A percentile compares a stretch with the other conserved stretches of the same genome.
These are phyloP conservation scores for Bettongia penicillata DNA, from an alignment of 2,113 vertebrate genomes.

Conservation along the genomic window DNA sequence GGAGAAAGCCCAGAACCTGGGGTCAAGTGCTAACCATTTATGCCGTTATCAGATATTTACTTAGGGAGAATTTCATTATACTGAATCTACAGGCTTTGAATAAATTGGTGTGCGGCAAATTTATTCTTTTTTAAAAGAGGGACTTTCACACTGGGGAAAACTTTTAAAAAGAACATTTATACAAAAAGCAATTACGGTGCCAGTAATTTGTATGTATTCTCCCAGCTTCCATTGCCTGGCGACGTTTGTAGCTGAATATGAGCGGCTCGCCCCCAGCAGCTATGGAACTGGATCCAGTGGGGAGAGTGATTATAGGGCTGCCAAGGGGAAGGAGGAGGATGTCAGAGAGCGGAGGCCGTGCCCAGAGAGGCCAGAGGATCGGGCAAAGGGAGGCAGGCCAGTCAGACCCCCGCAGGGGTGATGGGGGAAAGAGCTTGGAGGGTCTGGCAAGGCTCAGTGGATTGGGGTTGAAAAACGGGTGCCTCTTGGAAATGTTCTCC, in stretches of 20 bases:
- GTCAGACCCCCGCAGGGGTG: not conserved
- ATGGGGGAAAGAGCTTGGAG: not conserved
- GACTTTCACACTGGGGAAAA: conserved; percentile 81
- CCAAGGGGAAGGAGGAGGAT: conserved; percentile 5
- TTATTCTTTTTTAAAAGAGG: conserved; percentile 82
- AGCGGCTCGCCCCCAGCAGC: conserved; percentile 77
- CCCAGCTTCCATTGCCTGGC: conserved; percentile 61
- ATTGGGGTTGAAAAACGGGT: conserved; percentile 36
- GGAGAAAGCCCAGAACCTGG: conserved; percentile 77
- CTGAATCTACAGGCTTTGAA: conserved; percentile 82
- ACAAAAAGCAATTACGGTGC: conserved; percentile 87
- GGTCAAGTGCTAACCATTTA: conserved; percentile 82
- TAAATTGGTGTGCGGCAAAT: conserved; percentile 84
- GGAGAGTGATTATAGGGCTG: not conserved
- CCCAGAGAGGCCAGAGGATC: not conserved
- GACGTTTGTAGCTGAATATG: conserved; percentile 80
- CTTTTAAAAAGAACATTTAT: conserved; percentile 83
- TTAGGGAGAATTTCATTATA: conserved; percentile 84
- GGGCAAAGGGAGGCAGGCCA: not conserved
- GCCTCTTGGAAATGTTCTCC: conserved; percentile 37
- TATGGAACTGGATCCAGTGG: conserved; percentile 60
- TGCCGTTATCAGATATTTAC: conserved; percentile 84
- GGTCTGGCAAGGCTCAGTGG: not conserved
- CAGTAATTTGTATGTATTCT: conserved; percentile 85
- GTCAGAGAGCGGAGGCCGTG: not conserved